Base-by-base conservation (phyloP, 1,140 invertebrate genomes). In the Drosophila kikkawai region DNA sequence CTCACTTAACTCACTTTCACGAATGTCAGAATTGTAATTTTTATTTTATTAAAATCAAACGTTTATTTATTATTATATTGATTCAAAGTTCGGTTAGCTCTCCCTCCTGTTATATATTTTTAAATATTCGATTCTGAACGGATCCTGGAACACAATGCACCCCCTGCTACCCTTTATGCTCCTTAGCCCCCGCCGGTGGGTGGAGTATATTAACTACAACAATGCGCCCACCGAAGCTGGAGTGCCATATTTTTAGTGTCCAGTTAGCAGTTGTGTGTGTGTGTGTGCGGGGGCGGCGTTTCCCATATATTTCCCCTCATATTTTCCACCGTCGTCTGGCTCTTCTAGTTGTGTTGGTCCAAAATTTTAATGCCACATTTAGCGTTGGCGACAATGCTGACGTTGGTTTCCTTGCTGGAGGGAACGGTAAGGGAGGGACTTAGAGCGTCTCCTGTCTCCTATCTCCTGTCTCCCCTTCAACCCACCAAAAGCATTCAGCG, bases 301-400 rank as follows among this genome's bases (percentile, higher is more conserved):
- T 15, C 29, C 37, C 60, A 55, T 26, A 55, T 37, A 55, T 55
- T 37, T 37, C 13, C 11, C 22, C 47, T 6, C 12, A 50, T 22
- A 51, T 36, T 22, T 37, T 29, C 39, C 59, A 13, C 75, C 34
- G 1, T 32, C 29, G 17, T 34, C 29, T 41, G 50, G 36, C 47
- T 56, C 48, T 51, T 42, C 63, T 80, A 56, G 39, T 56, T 78
- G 58, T 82, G 80, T 59, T 80, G 77, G 57, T 82, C 53, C 66
- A 80, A 73, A 90, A 87, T 84, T 90, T 90, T 87, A 87, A 87
- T 90, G 84, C 84, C 78, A 75, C 84, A 87, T 90, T 87, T 88
- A 90, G 80, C 80, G 77, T 77, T 75, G 83, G 75, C 84, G 76
- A 79, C 71, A 84, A 58, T 58, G 66, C 69, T 70, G 68, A 70